Percentiles rank a stretch among this genome's conserved stretches.
Conservation (phyloP, 2,888 invertebrate genomes). For the Terebella lapidaria region DNA sequence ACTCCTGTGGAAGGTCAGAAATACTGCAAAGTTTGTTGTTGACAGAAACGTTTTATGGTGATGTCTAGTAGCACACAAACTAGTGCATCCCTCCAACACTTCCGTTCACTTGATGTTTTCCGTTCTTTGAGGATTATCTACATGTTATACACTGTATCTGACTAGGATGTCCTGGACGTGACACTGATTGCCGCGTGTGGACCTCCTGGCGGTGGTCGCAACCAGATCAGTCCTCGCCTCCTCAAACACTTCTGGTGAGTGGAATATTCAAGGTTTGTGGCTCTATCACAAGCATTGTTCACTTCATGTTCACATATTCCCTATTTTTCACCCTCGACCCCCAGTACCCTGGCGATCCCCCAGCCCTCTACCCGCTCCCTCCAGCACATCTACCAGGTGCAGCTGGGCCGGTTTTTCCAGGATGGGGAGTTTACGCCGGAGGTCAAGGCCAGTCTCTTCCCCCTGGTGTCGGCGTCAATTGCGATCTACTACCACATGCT, state of each 20-base stretch:
- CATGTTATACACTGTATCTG: no score
- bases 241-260: conserved; percentile 50
- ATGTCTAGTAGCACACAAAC: no score
- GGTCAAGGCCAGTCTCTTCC: conserved; percentile 43
- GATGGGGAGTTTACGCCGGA: conserved; percentile 19
- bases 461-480: conserved; percentile 48
- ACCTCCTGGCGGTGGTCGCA: conserved; percentile 49
- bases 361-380: conserved; percentile 51
- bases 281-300: no score
- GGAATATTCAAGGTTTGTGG: background rate
- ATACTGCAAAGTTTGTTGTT: no score
- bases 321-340: conserved; percentile 1
- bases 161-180: conserved; percentile 48
- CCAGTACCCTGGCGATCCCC: conserved; percentile 49
- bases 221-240: conserved; percentile 45
- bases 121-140: no score
- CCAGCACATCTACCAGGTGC: conserved; percentile 53
- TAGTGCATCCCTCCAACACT: no score
- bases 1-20: conserved; percentile 47
- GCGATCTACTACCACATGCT: conserved; percentile 51
- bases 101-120: no score
- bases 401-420: conserved; percentile 51
- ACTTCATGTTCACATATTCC: background rate
- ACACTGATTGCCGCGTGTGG: conserved; percentile 49
- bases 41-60: background rate